A percentile compares a stretch with the other conserved stretches of the same genome.
Conservation (phyloP, 2,888 invertebrate genomes). For the Synergus gifuensis region DNA sequence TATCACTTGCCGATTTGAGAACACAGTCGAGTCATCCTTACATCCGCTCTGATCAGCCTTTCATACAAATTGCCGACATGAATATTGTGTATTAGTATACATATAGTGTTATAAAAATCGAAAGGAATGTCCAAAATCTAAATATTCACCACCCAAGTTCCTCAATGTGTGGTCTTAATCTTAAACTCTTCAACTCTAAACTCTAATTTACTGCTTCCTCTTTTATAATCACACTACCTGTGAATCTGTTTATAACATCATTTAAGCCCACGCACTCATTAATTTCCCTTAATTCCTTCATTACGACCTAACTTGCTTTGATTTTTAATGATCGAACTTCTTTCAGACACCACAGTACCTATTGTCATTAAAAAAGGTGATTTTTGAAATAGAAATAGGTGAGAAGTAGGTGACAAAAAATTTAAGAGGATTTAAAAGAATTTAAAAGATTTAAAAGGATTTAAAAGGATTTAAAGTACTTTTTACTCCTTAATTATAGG, state of each 20-base stretch:
- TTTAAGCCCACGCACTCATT: not conserved
- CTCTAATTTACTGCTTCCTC: not conserved
- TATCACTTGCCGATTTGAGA: slow-evolving; percentile 19
- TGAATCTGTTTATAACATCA: not conserved
- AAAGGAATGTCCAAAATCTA: not conserved
- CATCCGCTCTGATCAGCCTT: slow-evolving; percentile 6
- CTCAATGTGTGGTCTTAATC: slow-evolving; percentile 35
- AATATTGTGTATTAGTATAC: not conserved
- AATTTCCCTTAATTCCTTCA: not conserved
- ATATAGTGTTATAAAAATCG: not conserved
- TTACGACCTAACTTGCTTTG: too few species aligned
- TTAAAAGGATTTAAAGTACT: too few species aligned
- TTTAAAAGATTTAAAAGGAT: too few species aligned
- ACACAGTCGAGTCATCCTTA: not conserved
- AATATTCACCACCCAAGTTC: slow-evolving; percentile 33
- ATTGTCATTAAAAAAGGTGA: too few species aligned
- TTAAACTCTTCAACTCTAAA: slow-evolving; percentile 9
- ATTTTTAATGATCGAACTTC: too few species aligned
- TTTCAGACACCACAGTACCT: too few species aligned
- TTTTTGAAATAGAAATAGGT: too few species aligned
- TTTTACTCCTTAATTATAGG: too few species aligned
- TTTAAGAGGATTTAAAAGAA: too few species aligned
- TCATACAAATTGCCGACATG: not conserved
- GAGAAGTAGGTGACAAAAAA: too few species aligned
- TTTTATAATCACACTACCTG: not conserved